Evolutionary conservation across 2,797 vertebrate species (phyloP).

Genomic region (Graptemys geographica): DNA sequence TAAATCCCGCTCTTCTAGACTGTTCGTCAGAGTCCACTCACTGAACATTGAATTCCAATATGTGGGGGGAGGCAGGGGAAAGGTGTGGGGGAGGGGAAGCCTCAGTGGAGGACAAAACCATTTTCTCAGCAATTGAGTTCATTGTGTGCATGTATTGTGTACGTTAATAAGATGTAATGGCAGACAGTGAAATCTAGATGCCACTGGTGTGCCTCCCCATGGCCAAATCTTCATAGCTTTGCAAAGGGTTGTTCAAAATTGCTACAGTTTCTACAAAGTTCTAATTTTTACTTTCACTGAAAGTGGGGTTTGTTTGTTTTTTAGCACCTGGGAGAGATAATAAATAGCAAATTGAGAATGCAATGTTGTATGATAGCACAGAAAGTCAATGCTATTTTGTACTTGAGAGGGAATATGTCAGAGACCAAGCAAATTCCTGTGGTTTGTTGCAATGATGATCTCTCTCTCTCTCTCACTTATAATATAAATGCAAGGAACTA

Average conservation of each 20-base stretch:
- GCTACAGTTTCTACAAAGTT: neutral
- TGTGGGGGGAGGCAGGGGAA: neutral
- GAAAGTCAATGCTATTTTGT: rapidly evolving
- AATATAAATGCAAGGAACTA: neutral
- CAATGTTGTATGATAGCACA: rapidly evolving
- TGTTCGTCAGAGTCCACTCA: rapidly evolving
- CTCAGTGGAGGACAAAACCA: neutral
- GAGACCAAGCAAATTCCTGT: neutral
- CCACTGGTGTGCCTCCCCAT: neutral
- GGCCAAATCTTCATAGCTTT: neutral
- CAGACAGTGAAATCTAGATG: rapidly evolving
- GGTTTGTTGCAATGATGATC: neutral
- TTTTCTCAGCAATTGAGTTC: neutral
- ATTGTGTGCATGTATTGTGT: rapidly evolving
- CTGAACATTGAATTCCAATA: neutral
- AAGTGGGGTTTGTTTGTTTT: neutral
- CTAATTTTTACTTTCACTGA: neutral
- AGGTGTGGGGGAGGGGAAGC: neutral
- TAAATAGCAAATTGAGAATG: neutral
- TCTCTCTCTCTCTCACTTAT: no score
- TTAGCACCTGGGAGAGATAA: neutral
- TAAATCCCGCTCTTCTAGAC: neutral
- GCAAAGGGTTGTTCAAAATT: rapidly evolving
- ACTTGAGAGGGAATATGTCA: rapidly evolving
- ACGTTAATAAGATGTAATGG: neutral